Evolutionary conservation across 2,113 vertebrate genomes (phyloP).

Genomic region (Loxodonta africana): DNA sequence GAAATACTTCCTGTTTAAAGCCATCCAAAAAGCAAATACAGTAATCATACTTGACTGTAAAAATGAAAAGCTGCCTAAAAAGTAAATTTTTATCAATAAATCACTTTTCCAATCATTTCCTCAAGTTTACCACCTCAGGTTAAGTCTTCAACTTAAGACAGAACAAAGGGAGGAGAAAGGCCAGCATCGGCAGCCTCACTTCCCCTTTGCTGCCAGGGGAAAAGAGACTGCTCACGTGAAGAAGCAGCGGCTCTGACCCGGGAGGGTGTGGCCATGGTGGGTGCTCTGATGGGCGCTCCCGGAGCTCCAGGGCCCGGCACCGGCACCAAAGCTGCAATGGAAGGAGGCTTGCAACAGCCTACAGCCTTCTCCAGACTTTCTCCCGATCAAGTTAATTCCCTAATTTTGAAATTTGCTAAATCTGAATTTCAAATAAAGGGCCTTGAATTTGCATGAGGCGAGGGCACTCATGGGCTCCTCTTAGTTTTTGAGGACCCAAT

Average conservation of each 20-base stretch:
- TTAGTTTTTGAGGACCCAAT: constrained; percentile 15
- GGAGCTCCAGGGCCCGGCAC: not conserved
- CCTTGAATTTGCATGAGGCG: not conserved
- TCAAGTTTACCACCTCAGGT: not conserved
- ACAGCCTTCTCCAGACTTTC: not conserved
- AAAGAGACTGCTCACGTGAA: not conserved
- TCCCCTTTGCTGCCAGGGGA: not conserved
- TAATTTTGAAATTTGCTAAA: not conserved
- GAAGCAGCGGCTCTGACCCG: not conserved
- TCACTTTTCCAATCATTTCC: constrained; percentile 41
- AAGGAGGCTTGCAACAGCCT: not conserved
- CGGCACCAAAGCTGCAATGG: not conserved
- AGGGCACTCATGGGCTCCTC: not conserved
- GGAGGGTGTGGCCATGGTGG: not conserved
- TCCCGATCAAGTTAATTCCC: not conserved
- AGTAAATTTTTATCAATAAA: constrained; percentile 48
- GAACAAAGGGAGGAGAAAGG: constrained; percentile 3
- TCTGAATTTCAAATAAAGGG: constrained; percentile 19
- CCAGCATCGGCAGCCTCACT: not conserved
- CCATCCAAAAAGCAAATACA: not conserved
- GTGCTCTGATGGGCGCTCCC: not conserved
- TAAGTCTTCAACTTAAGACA: constrained; percentile 54
- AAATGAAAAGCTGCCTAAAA: not conserved
- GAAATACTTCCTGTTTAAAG: constrained; percentile 4
- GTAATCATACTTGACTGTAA: not conserved